phyloP scores from a whole-genome alignment of 2,888 invertebrate genomes.

The Nineta flava region DNA sequence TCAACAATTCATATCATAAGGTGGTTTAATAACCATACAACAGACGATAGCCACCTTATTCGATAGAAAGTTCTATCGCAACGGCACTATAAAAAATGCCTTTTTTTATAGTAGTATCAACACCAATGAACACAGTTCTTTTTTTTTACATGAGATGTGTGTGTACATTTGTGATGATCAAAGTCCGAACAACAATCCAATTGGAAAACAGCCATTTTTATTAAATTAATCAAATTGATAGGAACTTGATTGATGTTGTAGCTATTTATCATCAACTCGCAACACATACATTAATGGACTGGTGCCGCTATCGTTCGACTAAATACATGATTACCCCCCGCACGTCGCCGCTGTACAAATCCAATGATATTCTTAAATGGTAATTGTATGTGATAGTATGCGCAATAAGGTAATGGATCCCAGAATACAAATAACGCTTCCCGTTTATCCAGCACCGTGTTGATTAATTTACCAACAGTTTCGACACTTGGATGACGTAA shows the following conservation, averaged over 20 bases:
- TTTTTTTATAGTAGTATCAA: neutral
- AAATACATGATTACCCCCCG: slow-evolving; percentile 20
- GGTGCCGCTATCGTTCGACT: slow-evolving; percentile 25
- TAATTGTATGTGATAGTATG: slow-evolving; percentile 66
- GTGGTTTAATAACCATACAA: neutral
- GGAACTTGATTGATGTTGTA: neutral
- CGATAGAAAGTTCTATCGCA: neutral
- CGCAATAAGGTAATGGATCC: slow-evolving; percentile 77
- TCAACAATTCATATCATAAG: neutral
- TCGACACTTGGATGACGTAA: slow-evolving; percentile 31
- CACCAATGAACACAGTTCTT: too few species aligned
- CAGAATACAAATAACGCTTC: slow-evolving; percentile 69
- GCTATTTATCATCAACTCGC: too few species aligned
- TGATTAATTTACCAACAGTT: slow-evolving; percentile 41
- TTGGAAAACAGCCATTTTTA: too few species aligned
- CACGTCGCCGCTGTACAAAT: slow-evolving; percentile 30
- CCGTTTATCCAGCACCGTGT: slow-evolving; percentile 56
- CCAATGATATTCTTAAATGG: slow-evolving; percentile 44
- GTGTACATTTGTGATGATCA: too few species aligned
- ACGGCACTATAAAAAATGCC: neutral
- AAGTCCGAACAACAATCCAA: too few species aligned
- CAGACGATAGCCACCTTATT: neutral
- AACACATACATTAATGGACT: slow-evolving; percentile 17
- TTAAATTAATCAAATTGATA: too few species aligned
- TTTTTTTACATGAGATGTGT: too few species aligned